Evolutionary conservation across 1,140 invertebrate genomes (phyloP).

Genomic region (Brachionus plicatilis): DNA sequence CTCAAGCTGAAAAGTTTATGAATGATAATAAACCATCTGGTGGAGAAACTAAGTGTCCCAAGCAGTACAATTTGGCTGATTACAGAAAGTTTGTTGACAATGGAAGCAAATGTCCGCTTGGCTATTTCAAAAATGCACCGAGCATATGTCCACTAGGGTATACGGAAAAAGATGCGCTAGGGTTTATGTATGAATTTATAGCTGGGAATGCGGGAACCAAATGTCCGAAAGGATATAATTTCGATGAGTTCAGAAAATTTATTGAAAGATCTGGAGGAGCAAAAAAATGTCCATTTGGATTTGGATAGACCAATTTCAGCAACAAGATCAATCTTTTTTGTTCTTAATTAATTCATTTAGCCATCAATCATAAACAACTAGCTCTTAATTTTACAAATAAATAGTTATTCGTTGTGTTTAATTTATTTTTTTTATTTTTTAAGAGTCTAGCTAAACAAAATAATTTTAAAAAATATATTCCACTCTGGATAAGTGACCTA

Average conservation of each 20-base stretch:
- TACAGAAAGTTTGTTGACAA: not conserved
- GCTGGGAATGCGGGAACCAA: not conserved
- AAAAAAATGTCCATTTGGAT: not conserved
- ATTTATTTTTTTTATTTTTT: too few relatives aligned
- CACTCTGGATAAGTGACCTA: too few relatives aligned
- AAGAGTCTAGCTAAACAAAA: too few relatives aligned
- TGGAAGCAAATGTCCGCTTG: not conserved
- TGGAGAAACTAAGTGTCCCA: not conserved
- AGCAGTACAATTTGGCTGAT: not conserved
- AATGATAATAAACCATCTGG: not conserved
- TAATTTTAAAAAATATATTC: too few relatives aligned
- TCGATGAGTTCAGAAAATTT: not conserved
- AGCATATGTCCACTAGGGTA: not conserved
- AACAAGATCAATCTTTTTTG: too few relatives aligned
- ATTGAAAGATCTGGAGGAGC: not conserved
- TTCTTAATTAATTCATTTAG: not conserved
- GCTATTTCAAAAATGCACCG: not conserved
- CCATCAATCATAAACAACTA: not conserved
- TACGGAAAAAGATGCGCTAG: not conserved
- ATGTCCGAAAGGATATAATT: not conserved
- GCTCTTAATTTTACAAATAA: not conserved
- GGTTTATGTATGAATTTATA: not conserved
- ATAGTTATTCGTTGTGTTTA: not conserved
- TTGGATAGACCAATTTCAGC: not conserved
- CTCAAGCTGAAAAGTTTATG: not conserved